Base-by-base conservation (phyloP, 2,888 invertebrate species). In the Limnephilus rhombicus region DNA sequence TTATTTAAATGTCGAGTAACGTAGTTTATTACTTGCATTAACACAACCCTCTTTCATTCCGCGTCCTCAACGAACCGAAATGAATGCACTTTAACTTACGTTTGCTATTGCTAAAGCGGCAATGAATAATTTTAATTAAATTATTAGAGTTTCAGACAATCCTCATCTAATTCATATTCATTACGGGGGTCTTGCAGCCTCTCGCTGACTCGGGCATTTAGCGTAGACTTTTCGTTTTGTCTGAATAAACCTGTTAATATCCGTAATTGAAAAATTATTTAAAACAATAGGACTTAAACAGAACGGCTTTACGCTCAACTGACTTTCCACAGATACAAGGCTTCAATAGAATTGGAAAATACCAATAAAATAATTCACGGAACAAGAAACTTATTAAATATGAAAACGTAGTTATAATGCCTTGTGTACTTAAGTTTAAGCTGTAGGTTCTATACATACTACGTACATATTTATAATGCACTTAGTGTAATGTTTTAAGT, bases 71-170 rank as follows among this genome's bases (percentile, higher is more conserved):
- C 86, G 37, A 68, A 31, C 86, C 45, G 68, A 12, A 88, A 88
- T 88, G 68, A 88, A 88, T 88, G 82, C 91, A 88, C 81, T 88
- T 90, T 53, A 85, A 90, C 81, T 92, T 53, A 31, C 29, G 81
- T 81, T 90, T 81, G 92, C 90, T 92, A 86, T 80, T 45, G 92
- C 92, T n/a, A 37, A 82, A 91, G 91, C 29, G 92, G 92, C 86
- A 92, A 92, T 92, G 92, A 92, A 92, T 92, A 92, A 92, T 92
- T 92, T 92, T 90, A 92, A 92, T 92, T 90, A 86, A 92, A 92
- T 92, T 92, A 90, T 86, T 90, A 86, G 80, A 80, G 90, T 24
- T 80, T 89, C 89, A 37, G 83, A 68, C 88, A 31, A 88, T 49
- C 89, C 89, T 88, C 91, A 88, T 83, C 91, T 91, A 85, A 91